A percentile compares a stretch with the other conserved stretches of the same genome.
phyloP scores from a whole-genome alignment of 2,113 vertebrate genomes.

The Pseudorhombus dupliciocellatus region DNA sequence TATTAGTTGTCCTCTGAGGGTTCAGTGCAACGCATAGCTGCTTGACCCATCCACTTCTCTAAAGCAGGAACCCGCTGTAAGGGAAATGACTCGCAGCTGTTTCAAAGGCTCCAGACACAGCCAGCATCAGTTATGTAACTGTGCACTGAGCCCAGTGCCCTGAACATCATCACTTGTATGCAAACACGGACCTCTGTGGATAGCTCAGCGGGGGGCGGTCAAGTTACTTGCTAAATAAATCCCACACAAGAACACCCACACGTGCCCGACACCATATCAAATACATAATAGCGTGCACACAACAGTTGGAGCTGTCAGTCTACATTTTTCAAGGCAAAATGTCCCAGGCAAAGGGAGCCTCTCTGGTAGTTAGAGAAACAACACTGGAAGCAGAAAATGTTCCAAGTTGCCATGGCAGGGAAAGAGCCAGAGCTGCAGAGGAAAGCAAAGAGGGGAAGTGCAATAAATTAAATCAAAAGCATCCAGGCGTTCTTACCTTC shows the following conservation, averaged over 20 bases:
- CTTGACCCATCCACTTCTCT: constrained; percentile 37
- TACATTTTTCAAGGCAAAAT: constrained; percentile 20
- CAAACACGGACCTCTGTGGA: constrained; percentile 53
- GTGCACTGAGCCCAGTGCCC: constrained; percentile 18
- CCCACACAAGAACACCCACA: constrained; percentile 42
- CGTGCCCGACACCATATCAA: constrained; percentile 25
- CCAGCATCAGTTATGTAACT: constrained; percentile 57
- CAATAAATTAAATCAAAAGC: constrained; percentile 31
- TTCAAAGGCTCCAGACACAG: constrained; percentile 43
- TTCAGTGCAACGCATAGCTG: not conserved
- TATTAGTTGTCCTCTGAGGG: constrained; percentile 9
- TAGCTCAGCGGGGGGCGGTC: constrained; percentile 6
- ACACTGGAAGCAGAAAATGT: not conserved
- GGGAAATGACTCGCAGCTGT: constrained; percentile 51
- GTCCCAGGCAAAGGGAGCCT: not conserved
- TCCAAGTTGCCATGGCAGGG: not conserved
- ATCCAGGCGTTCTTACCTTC: constrained; percentile 61
- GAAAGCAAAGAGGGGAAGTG: not conserved
- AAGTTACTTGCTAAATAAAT: constrained; percentile 50
- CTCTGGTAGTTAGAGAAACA: constrained; percentile 4
- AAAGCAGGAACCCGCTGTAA: constrained; percentile 27
- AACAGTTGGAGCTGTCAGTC: constrained; percentile 32
- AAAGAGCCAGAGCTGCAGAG: not conserved
- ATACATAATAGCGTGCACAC: constrained; percentile 7
- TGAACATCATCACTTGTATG: constrained; percentile 37